Percentiles rank a stretch among this genome's conserved stretches.
These are phyloP conservation scores for Formica exsecta DNA, from an alignment of 1,140 invertebrate genomes.

Conservation along the genomic window DNA sequence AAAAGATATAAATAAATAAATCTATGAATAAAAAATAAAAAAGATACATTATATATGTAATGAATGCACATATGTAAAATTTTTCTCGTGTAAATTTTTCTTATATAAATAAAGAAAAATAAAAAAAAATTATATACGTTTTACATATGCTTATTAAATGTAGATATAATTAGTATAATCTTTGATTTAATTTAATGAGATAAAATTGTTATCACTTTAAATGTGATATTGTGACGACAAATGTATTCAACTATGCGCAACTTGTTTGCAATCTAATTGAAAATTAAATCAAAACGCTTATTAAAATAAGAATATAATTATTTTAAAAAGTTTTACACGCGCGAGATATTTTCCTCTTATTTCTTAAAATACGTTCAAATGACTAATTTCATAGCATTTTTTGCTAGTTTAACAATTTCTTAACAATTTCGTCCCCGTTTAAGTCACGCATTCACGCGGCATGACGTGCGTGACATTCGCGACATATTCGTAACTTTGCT, in stretches of 20 bases:
- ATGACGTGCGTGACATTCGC: constrained; percentile 47
- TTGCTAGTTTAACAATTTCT: constrained; percentile 29
- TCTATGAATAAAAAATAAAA: neutral
- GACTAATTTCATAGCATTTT: constrained; percentile 1
- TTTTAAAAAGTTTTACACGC: neutral
- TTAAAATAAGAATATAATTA: neutral
- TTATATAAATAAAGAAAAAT: neutral
- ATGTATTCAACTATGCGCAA: neutral
- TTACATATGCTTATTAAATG: neutral
- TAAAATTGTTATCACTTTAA: too few species aligned
- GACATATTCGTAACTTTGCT: constrained; percentile 67
- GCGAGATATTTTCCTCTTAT: neutral
- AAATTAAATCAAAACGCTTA: neutral
- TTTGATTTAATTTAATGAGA: neutral
- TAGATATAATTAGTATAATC: neutral
- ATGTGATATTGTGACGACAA: neutral
- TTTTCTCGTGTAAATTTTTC: too few species aligned
- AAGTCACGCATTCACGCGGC: constrained; percentile 54
- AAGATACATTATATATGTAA: neutral
- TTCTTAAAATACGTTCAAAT: neutral
- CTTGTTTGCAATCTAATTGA: neutral
- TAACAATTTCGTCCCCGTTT: constrained; percentile 13
- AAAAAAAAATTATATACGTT: neutral
- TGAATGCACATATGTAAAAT: too few species aligned
- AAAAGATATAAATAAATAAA: neutral